phyloP scores from a whole-genome alignment of 1,140 invertebrate genomes.

The Branchinecta lindahli region DNA sequence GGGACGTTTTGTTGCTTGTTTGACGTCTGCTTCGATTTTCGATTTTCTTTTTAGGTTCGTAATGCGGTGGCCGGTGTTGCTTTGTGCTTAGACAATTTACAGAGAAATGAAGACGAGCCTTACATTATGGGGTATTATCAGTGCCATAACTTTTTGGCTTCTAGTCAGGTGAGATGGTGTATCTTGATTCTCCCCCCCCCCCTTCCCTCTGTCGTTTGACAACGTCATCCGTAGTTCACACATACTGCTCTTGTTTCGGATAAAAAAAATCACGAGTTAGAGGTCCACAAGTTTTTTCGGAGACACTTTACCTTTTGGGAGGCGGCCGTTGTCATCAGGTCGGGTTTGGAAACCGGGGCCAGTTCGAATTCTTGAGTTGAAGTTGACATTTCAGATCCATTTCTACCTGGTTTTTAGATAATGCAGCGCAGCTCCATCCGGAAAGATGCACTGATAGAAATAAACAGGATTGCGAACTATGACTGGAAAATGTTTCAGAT shows the following conservation, averaged over 20 bases:
- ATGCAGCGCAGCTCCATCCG: no score
- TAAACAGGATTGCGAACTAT: no score
- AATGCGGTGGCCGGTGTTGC: constrained; percentile 28
- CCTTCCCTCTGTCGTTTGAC: no score
- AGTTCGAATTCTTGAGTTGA: background rate
- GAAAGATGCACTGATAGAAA: no score
- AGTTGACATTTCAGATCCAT: background rate
- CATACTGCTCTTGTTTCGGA: no score
- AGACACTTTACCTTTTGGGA: background rate
- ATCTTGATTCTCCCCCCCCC: no score
- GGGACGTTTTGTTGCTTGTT: no score
- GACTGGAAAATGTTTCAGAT: no score
- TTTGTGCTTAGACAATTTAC: constrained; percentile 64
- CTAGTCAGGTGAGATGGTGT: constrained; percentile 34
- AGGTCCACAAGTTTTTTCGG: background rate
- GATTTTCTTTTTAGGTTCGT: constrained; percentile 30
- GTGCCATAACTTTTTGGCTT: constrained; percentile 50
- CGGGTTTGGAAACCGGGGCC: background rate
- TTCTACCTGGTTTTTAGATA: no score
- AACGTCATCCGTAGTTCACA: background rate
- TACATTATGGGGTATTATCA: constrained; percentile 54
- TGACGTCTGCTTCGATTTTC: no score
- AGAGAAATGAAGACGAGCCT: constrained; percentile 48
- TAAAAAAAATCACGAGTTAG: no score
- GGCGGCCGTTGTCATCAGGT: background rate